Evolutionary conservation across 1,140 invertebrate genomes (phyloP), one percentile per base, ranked within the genome.

Genomic region (Potamilus streckersoni): DNA sequence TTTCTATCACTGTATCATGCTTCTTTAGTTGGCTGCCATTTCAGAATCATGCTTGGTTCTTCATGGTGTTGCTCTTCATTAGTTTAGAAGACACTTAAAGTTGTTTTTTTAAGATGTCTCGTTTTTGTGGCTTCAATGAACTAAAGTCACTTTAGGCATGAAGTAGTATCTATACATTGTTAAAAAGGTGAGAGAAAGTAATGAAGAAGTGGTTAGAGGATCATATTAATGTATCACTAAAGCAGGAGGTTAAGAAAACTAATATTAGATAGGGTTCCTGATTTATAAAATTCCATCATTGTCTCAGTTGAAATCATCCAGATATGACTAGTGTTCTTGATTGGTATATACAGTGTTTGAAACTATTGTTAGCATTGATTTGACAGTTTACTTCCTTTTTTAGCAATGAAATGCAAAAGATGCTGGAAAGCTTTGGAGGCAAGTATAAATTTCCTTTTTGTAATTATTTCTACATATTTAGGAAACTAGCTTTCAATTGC

Each of bases 371-470:
- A 60, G 16, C 31, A 61, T 73, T 16, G 16, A 58, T 49, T 70
- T 16, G 60, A 15, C 23, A 27, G 58, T 65, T 55, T 27, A 55
- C 23, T 69, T 56, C 69, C 67, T 16, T 62, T 68, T 27, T 15
- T 83, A 86, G 85, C 57, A 67, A 75, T 73, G 85, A 84, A 70
- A 83, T 86, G 80, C 85, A 86, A 61, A 86, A 85, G 74, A 86
- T 86, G 85, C 65, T 86, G 58, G 85, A 86, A 66, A 80, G 83
- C 55, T 86, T 86, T 83, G 83, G 83, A 80, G 84, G 85, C 85
- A 82, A 72, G 69, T 73, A 69, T 61, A 49, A 66, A 14, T 27
- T 11, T 71, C 31, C 64, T 61, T 19, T 6, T 49, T 49, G 38
- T 49, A 11, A 49, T 11, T 8, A 49, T 49, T 49, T 49, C 38